A percentile compares a stretch with the other conserved stretches of the same genome.
phyloP scores from a whole-genome alignment of 2,888 invertebrate species.

The Lamellibrachia satsuma region DNA sequence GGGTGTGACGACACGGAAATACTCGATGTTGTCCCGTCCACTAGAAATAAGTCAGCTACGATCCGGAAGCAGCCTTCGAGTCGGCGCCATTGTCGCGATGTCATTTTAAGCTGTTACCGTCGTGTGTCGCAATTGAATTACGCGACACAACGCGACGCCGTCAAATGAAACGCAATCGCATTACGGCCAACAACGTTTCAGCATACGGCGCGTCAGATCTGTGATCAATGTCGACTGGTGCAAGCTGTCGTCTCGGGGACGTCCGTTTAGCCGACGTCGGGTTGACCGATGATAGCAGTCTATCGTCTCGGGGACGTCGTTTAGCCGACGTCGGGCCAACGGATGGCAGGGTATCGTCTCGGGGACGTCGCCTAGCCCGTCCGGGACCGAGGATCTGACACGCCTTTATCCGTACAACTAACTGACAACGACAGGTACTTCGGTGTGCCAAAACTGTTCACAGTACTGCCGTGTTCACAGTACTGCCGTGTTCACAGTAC shows the following conservation, averaged over 20 bases:
- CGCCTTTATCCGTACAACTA: too few relatives aligned
- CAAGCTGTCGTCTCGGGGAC: not conserved
- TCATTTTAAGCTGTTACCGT: not conserved
- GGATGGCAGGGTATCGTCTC: too few relatives aligned
- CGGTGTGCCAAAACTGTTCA: too few relatives aligned
- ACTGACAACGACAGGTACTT: too few relatives aligned
- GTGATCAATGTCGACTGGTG: not conserved
- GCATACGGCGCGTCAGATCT: not conserved
- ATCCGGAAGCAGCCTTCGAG: not conserved
- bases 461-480: too few relatives aligned
- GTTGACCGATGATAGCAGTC: not conserved
- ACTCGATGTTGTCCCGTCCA: not conserved
- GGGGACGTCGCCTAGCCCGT: too few relatives aligned
- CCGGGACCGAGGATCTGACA: too few relatives aligned
- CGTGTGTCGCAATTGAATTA: slow-evolving; percentile 3
- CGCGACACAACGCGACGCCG: not conserved
- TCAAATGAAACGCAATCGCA: not conserved
- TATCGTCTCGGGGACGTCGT: not conserved
- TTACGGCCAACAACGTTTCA: not conserved
- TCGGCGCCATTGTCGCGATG: not conserved
- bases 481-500: too few relatives aligned
- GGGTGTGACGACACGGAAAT: too few relatives aligned
- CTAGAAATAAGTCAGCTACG: not conserved
- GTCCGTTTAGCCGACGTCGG: not conserved
- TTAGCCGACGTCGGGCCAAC: too few relatives aligned